Base-by-base conservation (phyloP, 2,888 invertebrate genomes). In the Bhutanitis thaidina region DNA sequence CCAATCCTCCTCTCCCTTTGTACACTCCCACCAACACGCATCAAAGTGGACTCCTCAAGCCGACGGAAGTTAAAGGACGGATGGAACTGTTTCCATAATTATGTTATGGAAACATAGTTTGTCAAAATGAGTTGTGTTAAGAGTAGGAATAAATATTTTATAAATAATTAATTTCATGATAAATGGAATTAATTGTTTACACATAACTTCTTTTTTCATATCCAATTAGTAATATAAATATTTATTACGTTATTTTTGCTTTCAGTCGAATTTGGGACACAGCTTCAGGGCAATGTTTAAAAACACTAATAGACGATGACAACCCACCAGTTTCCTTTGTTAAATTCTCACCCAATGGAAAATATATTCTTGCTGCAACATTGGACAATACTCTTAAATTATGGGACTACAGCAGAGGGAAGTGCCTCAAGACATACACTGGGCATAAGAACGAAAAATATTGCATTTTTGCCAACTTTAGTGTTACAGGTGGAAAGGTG, bases 261-360 rank as follows among this genome's bases (percentile, higher is more conserved):
- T 92, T 52, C 79, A 97, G 97, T 90, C 98, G 99, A 71, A 99
- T 99, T 71, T 99, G 99, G 99, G 99, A 99, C 81, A 98, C 99
- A 50, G 97, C 98, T 9, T 98, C 98, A 38, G 99, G 99, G 0
- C 99, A 99, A 81, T 99, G 99, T 84, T 90, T 99, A 67, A 99
- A 99, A 90, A 99, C 99, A 0, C 89, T 99, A 13, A 99, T 99
- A 69, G 99, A 99, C 77, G 98, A 99, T 76, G 99, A 99, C 75
- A 99, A 99, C 88, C 99, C 99, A 8, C 99, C 99, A 0, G 99
- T 99, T 8, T 99, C 99, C 7, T 99, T 99, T 88, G 99, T 99
- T 0, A 99, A 99, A 82, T 99, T 99, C 88, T 99, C 99, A 43
- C 99, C 99, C 0, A 99, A 99, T 83, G 99, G 99, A 67, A 99